Conservation (phyloP, 2,113 vertebrate genomes). For the Onychostoma macrolepis region DNA sequence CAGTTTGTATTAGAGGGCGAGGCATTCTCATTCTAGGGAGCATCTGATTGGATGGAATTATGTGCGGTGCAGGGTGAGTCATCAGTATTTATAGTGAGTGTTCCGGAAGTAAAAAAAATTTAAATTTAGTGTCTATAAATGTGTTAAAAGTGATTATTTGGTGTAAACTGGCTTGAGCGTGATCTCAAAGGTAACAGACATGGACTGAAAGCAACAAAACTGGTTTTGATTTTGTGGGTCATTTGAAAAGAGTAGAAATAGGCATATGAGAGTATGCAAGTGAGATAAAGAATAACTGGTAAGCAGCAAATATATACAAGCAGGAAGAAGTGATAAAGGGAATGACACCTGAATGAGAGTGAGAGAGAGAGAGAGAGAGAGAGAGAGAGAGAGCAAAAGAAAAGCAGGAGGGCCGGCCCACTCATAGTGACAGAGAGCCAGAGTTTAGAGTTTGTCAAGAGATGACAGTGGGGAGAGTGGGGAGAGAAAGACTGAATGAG, state of each 20-base stretch:
- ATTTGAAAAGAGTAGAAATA: neutral
- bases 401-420: constrained; percentile 17
- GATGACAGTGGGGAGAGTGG: constrained; percentile 32
- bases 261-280: neutral
- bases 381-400: constrained; percentile 8
- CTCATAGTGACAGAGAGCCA: constrained; percentile 24
- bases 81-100: neutral
- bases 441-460: constrained; percentile 4
- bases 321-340: neutral
- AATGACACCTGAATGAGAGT: neutral
- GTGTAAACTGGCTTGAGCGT: neutral
- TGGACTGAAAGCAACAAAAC: neutral
- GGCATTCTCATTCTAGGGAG: neutral
- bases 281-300: neutral
- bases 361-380: constrained; percentile 12
- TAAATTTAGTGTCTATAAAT: neutral
- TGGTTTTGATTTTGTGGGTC: neutral
- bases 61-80: constrained; percentile 1
- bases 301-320: neutral
- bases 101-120: neutral
- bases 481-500: constrained; percentile 65
- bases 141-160: neutral
- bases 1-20: neutral
- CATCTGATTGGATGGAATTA: neutral
- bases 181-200: neutral